phyloP scores from a whole-genome alignment of 2,113 vertebrate genomes.

The Aix galericulata region DNA sequence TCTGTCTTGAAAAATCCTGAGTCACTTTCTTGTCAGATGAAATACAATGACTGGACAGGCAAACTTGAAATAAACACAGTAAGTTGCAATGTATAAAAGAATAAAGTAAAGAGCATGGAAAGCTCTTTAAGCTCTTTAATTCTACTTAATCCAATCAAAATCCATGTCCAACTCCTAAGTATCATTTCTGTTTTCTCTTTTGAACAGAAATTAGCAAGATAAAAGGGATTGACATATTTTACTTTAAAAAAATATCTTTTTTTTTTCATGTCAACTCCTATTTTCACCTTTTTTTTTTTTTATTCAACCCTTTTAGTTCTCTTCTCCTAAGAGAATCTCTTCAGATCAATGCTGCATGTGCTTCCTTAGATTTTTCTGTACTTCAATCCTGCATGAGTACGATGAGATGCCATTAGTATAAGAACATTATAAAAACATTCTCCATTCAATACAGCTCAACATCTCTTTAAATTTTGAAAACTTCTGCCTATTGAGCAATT shows the following conservation, averaged over 20 bases:
- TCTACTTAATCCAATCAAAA: background rate
- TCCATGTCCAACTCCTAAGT: background rate
- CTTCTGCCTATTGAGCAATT: background rate
- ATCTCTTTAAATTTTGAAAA: background rate
- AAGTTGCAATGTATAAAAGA: background rate
- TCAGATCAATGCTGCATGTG: background rate
- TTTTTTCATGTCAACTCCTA: background rate
- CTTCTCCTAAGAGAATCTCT: background rate
- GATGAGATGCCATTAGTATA: background rate
- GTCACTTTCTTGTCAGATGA: background rate
- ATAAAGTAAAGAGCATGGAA: background rate
- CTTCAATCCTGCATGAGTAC: background rate
- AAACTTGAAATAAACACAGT: background rate
- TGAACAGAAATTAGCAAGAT: background rate
- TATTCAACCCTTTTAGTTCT: background rate
- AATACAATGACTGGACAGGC: background rate
- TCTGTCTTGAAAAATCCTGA: too few species aligned
- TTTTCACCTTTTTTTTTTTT: background rate
- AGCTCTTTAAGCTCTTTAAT: background rate
- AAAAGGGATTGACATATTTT: background rate
- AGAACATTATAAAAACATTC: background rate
- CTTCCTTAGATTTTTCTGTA: background rate
- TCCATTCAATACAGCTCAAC: fast-evolving
- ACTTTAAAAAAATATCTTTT: fast-evolving
- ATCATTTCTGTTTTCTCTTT: background rate